phyloP scores from a whole-genome alignment of 92 coral and sea anemone genomes.

The Palythoa caribaeorum region DNA sequence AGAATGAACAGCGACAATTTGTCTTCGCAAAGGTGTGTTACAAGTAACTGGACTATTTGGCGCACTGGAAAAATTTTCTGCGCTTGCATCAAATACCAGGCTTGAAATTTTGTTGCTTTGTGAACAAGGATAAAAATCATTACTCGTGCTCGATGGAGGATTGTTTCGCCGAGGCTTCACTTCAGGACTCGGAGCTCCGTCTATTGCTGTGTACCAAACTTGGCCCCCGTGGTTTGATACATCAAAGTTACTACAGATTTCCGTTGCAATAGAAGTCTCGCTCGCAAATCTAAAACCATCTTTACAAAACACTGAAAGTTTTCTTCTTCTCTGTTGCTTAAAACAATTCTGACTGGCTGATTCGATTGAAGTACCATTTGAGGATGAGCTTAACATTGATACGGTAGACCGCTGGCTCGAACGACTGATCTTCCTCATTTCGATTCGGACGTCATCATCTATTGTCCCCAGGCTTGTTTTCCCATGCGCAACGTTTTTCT shows the following conservation, averaged over 20 bases:
- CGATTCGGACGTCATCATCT: constrained; percentile 3
- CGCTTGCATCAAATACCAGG: constrained; percentile 2
- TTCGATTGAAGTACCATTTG: constrained; percentile 32
- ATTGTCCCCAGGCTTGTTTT: constrained; percentile 70
- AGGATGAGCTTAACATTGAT: constrained; percentile 58
- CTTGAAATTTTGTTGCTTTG: not conserved
- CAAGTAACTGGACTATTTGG: not conserved
- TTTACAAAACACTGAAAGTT: constrained; percentile 56
- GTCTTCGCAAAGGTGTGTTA: not conserved
- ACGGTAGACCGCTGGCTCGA: constrained; percentile 72
- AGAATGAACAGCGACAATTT: not conserved
- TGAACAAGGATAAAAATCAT: not conserved
- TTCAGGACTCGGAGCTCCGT: constrained; percentile 28
- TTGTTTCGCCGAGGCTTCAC: not conserved
- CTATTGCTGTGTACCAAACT: not conserved
- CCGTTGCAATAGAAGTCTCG: constrained; percentile 12
- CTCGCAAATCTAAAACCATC: constrained; percentile 38
- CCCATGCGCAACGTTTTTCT: constrained; percentile 80
- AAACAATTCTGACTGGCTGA: constrained; percentile 12
- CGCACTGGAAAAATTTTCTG: not conserved
- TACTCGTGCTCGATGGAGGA: not conserved
- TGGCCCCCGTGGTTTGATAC: not conserved
- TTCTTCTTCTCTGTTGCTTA: constrained; percentile 35
- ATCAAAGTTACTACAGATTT: constrained; percentile 4
- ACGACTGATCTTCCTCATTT: constrained; percentile 52